These are phyloP conservation scores for Mastigias papua DNA, from an alignment of 30 jellyfish, hydroid and myxozoan species.

Conservation along the genomic window DNA sequence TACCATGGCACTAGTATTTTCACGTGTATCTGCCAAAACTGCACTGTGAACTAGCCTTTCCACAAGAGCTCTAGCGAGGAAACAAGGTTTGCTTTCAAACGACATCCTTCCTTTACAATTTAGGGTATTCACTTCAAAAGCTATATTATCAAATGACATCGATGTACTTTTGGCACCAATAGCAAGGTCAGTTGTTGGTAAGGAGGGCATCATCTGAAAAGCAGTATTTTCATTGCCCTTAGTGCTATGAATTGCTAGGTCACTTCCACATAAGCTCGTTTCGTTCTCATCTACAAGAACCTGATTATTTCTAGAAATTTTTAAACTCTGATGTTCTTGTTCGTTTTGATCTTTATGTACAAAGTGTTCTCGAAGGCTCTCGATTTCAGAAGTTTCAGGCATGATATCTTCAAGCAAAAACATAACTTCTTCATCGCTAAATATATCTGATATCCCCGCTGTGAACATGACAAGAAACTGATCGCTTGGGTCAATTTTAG, in stretches of 20 bases:
- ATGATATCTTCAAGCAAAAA: conserved; percentile 72
- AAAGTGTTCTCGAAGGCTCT: conserved; percentile 36
- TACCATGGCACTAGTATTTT: conserved; percentile 67
- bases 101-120: not conserved
- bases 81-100: conserved; percentile 59
- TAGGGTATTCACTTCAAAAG: not conserved
- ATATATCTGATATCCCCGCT: conserved; percentile 74
- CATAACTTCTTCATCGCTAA: conserved; percentile 73
- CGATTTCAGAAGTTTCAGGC: conserved; percentile 67
- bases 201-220: not conserved
- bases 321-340: not conserved
- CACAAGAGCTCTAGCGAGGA: conserved; percentile 64
- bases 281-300: not conserved
- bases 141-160: not conserved
- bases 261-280: not conserved
- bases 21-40: conserved; percentile 72
- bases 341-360: not conserved
- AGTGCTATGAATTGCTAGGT: not conserved
- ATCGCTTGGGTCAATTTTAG: conserved; percentile 32
- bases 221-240: not conserved
- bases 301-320: not conserved
- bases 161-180: not conserved
- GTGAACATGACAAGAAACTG: conserved; percentile 52
- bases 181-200: not conserved
- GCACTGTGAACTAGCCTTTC: conserved; percentile 69